Percentiles rank a stretch among this genome's conserved stretches.
Evolutionary conservation across 2,888 invertebrate species (phyloP).

Genomic region (Margaritifera margaritifera): DNA sequence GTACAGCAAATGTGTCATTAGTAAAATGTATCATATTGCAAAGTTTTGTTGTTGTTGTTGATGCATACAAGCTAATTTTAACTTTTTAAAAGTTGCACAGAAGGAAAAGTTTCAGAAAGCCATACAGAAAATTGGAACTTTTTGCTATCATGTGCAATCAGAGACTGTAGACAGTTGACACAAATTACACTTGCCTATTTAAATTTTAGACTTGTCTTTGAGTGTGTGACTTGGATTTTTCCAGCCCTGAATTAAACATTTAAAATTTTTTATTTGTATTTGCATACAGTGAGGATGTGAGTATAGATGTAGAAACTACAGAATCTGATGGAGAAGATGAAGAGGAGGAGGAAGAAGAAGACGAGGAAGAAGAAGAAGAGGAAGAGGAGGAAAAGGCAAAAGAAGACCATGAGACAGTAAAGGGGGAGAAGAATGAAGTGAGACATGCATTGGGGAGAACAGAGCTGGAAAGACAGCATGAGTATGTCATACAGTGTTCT

Average conservation of each 20-base stretch:
- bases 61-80: too few relatives aligned
- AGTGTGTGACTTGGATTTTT: too few relatives aligned
- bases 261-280: too few relatives aligned
- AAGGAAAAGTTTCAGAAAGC: too few relatives aligned
- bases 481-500: neutral
- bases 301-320: conserved; percentile 38
- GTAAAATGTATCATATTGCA: too few relatives aligned
- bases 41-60: too few relatives aligned
- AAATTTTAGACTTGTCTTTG: neutral
- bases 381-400: conserved; percentile 44
- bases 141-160: too few relatives aligned
- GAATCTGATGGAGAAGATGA: conserved; percentile 39
- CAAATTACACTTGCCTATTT: neutral
- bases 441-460: neutral
- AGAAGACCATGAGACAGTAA: conserved; percentile 19
- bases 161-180: too few relatives aligned
- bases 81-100: too few relatives aligned
- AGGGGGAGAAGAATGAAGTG: conserved; percentile 35
- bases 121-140: too few relatives aligned
- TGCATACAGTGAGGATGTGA: conserved; percentile 15
- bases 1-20: too few relatives aligned
- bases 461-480: neutral
- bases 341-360: conserved; percentile 41
- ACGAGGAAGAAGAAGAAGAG: conserved; percentile 21
- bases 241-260: too few relatives aligned